A percentile compares a stretch with the other conserved stretches of the same genome.
Evolutionary conservation across 92 coral and sea anemone species (phyloP).

Genomic region (Epizoanthus fatuus): DNA sequence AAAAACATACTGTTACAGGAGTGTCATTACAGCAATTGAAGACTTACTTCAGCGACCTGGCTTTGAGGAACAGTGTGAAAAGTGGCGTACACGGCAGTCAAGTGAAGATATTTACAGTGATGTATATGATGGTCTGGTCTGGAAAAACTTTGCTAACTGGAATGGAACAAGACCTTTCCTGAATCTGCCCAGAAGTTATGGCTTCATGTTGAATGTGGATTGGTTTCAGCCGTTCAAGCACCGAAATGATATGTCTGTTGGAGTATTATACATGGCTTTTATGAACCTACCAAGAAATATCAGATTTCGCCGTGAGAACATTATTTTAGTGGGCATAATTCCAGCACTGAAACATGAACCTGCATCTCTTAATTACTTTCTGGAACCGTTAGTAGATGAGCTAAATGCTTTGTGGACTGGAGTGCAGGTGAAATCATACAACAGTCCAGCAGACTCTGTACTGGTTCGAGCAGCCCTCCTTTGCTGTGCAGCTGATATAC

Average conservation of each 20-base stretch:
- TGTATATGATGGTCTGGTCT: conserved; percentile 60
- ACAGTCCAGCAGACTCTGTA: conserved; percentile 6
- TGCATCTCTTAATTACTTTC: conserved; percentile 46
- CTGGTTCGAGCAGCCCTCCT: conserved; percentile 63
- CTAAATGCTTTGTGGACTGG: conserved; percentile 68
- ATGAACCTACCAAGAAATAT: conserved; percentile 63
- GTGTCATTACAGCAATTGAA: conserved; percentile 39
- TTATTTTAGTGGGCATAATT: conserved; percentile 65
- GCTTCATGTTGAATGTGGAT: conserved; percentile 58
- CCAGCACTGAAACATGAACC: conserved; percentile 67
- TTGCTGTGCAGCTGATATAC: conserved; percentile 73
- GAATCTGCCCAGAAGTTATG: conserved; percentile 43
- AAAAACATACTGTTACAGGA: conserved; percentile 34
- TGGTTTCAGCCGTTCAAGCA: conserved; percentile 60
- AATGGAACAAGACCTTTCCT: conserved; percentile 55
- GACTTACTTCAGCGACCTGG: conserved; percentile 55
- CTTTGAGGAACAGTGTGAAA: conserved; percentile 62
- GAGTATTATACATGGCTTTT: conserved; percentile 48
- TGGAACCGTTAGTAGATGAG: conserved; percentile 63
- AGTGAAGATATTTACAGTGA: conserved; percentile 57
- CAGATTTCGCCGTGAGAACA: conserved; percentile 29
- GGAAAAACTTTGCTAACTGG: conserved; percentile 56
- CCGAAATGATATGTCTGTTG: conserved; percentile 60
- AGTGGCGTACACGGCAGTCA: conserved; percentile 45
- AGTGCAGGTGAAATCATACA: conserved; percentile 21